phyloP scores from a whole-genome alignment of 2,797 vertebrate species.

The Anguilla pacifica region DNA sequence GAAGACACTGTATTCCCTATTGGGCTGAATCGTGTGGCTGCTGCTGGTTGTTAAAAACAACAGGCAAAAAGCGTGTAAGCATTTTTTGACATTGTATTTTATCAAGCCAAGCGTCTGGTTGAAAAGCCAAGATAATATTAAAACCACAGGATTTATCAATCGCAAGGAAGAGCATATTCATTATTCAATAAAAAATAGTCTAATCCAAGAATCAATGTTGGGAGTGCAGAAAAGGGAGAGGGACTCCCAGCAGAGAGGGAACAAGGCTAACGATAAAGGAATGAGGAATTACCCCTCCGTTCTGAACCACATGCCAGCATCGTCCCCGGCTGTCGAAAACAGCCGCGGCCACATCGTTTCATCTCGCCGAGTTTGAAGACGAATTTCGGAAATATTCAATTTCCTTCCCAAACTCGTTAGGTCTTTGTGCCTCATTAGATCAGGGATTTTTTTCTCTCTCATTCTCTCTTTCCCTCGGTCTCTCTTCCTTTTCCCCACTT shows the following conservation, averaged over 20 bases:
- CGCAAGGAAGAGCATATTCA: conserved; percentile 89
- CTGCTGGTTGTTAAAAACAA: conserved; percentile 78
- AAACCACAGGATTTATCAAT: conserved; percentile 93
- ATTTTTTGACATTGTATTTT: conserved; percentile 93
- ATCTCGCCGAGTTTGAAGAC: conserved; percentile 82
- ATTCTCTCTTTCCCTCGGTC: conserved; percentile 1
- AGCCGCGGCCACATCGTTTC: conserved; percentile 74
- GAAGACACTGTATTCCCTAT: conserved; percentile 72
- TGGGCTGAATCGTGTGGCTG: conserved; percentile 72
- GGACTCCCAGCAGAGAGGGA: conserved; percentile 69
- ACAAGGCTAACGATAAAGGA: conserved; percentile 85
- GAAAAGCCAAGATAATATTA: conserved; percentile 96
- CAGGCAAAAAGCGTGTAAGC: conserved; percentile 84
- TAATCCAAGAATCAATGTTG: conserved; percentile 94
- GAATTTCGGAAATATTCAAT: conserved; percentile 82
- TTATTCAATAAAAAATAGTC: conserved; percentile 92
- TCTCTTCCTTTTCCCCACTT: neutral
- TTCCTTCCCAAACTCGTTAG: conserved; percentile 79
- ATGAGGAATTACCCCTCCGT: conserved; percentile 85
- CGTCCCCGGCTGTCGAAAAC: conserved; percentile 82
- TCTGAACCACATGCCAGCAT: conserved; percentile 73
- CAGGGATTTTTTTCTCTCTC: conserved; percentile 54
- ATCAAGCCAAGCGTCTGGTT: conserved; percentile 90
- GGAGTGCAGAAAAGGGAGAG: conserved; percentile 67
- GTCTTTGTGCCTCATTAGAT: conserved; percentile 84